phyloP scores from a whole-genome alignment of 1,140 invertebrate species.

The Lordiphosa clarofinis region DNA sequence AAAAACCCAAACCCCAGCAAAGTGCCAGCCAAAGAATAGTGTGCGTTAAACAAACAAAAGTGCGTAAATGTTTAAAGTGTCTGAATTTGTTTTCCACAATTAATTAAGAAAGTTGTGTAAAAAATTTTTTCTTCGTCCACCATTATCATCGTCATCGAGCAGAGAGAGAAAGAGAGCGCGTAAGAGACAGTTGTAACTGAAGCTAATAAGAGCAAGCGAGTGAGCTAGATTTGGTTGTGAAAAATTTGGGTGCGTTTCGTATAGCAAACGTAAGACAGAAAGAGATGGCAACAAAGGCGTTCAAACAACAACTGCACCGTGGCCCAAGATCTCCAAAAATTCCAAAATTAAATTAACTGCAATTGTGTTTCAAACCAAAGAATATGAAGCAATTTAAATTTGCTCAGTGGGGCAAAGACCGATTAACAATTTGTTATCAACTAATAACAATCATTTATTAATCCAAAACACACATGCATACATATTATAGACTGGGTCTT shows the following conservation, averaged over 20 bases:
- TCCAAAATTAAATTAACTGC: too few species aligned
- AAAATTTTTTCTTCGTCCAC: constrained; percentile 62
- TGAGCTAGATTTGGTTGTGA: constrained; percentile 47
- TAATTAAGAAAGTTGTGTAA: constrained; percentile 77
- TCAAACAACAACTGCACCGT: constrained; percentile 59
- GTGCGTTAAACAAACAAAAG: constrained; percentile 33
- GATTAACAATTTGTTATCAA: constrained; percentile 20
- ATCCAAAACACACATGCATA: background rate
- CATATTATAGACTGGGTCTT: constrained; percentile 14
- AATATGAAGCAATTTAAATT: too few species aligned
- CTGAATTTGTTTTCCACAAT: constrained; percentile 40
- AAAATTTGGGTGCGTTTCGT: constrained; percentile 69
- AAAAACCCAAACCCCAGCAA: constrained; percentile 31
- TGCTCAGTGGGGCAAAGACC: constrained; percentile 1
- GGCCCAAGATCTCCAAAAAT: constrained; percentile 23
- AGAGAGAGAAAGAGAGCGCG: constrained; percentile 47
- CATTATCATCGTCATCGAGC: constrained; percentile 52
- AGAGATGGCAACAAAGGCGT: constrained; percentile 24
- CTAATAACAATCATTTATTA: background rate
- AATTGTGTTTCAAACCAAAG: too few species aligned
- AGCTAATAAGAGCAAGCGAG: constrained; percentile 13
- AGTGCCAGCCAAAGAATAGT: constrained; percentile 27
- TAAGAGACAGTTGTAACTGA: constrained; percentile 1
- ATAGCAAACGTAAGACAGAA: constrained; percentile 15
- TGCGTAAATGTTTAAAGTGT: constrained; percentile 36